Evolutionary conservation across 2,113 vertebrate species (phyloP).

Genomic region (Ictalurus punctatus): DNA sequence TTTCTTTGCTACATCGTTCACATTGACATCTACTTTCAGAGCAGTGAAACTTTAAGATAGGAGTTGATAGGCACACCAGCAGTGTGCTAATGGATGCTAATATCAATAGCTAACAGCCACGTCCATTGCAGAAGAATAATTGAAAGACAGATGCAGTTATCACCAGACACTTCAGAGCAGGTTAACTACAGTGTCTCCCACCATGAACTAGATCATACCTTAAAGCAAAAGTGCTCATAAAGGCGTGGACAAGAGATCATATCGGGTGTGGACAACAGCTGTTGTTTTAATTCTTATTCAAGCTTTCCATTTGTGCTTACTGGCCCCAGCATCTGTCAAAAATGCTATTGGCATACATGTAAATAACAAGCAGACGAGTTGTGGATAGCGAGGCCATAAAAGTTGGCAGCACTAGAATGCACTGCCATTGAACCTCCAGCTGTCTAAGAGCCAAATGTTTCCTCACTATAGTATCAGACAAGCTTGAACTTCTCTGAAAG

Average conservation of each 20-base stretch:
- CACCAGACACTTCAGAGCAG: neutral
- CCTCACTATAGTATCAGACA: slow-evolving; percentile 51
- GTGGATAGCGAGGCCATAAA: slow-evolving; percentile 41
- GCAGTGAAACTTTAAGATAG: neutral
- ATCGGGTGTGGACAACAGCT: slow-evolving; percentile 53
- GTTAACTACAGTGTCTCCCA: neutral
- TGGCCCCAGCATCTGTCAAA: slow-evolving; percentile 17
- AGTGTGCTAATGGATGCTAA: neutral
- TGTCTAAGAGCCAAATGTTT: slow-evolving; percentile 60
- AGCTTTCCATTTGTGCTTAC: slow-evolving; percentile 27
- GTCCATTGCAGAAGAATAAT: neutral
- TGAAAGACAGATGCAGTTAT: neutral
- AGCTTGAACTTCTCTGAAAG: slow-evolving; percentile 37
- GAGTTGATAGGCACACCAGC: neutral
- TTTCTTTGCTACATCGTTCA: slow-evolving; percentile 42
- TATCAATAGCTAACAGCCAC: neutral
- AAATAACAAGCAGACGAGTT: slow-evolving; percentile 48
- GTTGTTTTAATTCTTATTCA: slow-evolving; percentile 36
- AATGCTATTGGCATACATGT: slow-evolving; percentile 35
- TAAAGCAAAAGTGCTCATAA: slow-evolving; percentile 47
- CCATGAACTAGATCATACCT: slow-evolving; percentile 24
- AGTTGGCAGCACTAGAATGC: slow-evolving; percentile 25
- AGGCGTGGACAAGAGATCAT: slow-evolving; percentile 34
- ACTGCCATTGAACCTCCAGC: slow-evolving; percentile 53
- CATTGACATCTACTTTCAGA: neutral